Conservation (phyloP, 1,140 invertebrate genomes). For the Cryptotermes secundus region DNA sequence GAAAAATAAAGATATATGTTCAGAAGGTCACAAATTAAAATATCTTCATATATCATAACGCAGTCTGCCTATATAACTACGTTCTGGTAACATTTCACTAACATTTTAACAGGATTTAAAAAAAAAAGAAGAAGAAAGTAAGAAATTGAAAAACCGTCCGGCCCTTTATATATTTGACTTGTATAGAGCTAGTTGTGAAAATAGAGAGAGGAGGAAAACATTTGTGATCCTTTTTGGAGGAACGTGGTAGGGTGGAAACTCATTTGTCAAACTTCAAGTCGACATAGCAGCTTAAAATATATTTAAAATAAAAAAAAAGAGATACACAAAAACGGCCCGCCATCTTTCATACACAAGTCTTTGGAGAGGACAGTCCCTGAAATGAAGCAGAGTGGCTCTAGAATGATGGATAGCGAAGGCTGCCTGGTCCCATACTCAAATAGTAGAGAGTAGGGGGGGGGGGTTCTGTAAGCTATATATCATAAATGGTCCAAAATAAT, state of each 20-base stretch:
- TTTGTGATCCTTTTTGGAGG: too few species aligned
- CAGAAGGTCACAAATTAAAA: too few species aligned
- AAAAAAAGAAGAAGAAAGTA: too few species aligned
- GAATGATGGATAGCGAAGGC: neutral
- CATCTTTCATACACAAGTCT: constrained; percentile 4
- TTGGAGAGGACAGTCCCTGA: neutral
- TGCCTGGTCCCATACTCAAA: too few species aligned
- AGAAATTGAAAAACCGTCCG: neutral
- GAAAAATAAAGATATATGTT: too few species aligned
- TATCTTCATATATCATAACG: too few species aligned
- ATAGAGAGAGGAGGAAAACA: neutral
- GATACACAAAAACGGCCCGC: neutral
- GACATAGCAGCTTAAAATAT: constrained; percentile 7
- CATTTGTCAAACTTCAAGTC: constrained; percentile 16
- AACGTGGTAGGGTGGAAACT: neutral
- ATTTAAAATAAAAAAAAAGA: constrained; percentile 11
- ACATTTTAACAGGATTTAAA: too few species aligned
- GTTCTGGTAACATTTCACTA: too few species aligned
- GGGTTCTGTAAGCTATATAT: too few species aligned
- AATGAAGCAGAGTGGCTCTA: neutral
- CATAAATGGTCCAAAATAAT: too few species aligned
- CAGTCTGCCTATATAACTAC: too few species aligned
- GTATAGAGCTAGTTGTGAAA: constrained; percentile 16
- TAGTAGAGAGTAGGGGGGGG: too few species aligned
- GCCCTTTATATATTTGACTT: constrained; percentile 5